Evolutionary conservation across 2,113 vertebrate genomes (phyloP), one percentile per base, ranked within the genome.

Genomic region (Rhombomys opimus): DNA sequence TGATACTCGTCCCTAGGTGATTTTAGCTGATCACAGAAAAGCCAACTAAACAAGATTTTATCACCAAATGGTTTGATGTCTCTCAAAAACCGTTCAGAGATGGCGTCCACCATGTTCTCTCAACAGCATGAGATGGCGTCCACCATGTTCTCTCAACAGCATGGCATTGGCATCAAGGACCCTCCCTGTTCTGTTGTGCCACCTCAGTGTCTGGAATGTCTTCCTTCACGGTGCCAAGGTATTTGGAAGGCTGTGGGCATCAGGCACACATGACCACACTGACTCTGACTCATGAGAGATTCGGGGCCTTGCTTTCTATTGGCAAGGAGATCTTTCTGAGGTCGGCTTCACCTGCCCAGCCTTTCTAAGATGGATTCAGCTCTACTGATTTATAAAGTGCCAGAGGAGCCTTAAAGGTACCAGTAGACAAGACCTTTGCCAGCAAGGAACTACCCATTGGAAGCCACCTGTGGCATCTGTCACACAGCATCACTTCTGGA

Each of bases 21-120:
- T 72, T 81, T 54, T 7, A 90, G 77, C 84, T 11, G 59, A 2
- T 25, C 52, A 63, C 59, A 46, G 59, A 93, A 59, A 91, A 90
- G 59, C 80, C 61, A 59, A 4, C 25, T 9, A 35, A 61, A 15
- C 0, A 2, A 12, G 50, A 75, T n/a, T 80, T 57, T 52, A 5
- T 30, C 35, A 17, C 46, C 0, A 0, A 54, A 46, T 38, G 1
- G 22, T 30, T n/a, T 17, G 14, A 1, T 1, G 4, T 35, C 35
- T 67, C n/a, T 73, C 50, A 41, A 25, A 9, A 38, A n/a, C 80
- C 46, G 32, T 27, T 38, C 50, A 27, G 38, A 95, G 65, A 70
- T 2, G 54, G 67, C 30, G 1, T 57, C 57, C 13, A 9, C 46
- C 23, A 7, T 11, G 14, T 30, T 38, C 46, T 17, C 75, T 70